Conservation (phyloP, 2,888 invertebrate genomes). For the Galerucella nymphaeae region DNA sequence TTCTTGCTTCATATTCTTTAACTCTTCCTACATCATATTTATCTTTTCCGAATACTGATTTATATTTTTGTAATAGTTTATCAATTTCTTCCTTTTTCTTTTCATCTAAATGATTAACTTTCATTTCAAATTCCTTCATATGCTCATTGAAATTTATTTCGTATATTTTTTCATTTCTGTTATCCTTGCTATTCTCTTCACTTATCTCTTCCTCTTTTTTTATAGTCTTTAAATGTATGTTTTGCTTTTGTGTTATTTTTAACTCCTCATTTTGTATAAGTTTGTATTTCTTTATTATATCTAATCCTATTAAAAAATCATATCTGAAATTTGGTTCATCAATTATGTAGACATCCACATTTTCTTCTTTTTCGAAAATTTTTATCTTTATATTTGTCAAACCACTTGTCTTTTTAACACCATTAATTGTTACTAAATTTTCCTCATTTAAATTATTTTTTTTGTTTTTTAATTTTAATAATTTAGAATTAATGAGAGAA, state of each 20-base stretch:
- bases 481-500: constrained; percentile 44
- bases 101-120: neutral
- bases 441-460: neutral
- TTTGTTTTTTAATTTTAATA: constrained; percentile 37
- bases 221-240: neutral
- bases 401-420: neutral
- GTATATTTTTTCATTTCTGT: neutral
- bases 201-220: neutral
- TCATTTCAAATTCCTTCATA: neutral
- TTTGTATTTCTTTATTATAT: neutral
- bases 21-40: too few species aligned
- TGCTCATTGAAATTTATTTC: neutral
- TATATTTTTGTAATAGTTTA: constrained; percentile 33
- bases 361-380: neutral
- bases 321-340: neutral
- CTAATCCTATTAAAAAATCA: neutral
- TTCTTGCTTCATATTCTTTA: too few species aligned
- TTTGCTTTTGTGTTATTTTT: neutral
- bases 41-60: constrained; percentile 40
- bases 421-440: neutral
- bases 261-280: constrained; percentile 21
- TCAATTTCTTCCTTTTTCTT: neutral
- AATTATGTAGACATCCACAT: neutral
- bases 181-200: too few species aligned
- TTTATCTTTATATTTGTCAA: neutral